Evolutionary conservation across 2,113 vertebrate genomes (phyloP).

Genomic region (Falcunculus frontatus): DNA sequence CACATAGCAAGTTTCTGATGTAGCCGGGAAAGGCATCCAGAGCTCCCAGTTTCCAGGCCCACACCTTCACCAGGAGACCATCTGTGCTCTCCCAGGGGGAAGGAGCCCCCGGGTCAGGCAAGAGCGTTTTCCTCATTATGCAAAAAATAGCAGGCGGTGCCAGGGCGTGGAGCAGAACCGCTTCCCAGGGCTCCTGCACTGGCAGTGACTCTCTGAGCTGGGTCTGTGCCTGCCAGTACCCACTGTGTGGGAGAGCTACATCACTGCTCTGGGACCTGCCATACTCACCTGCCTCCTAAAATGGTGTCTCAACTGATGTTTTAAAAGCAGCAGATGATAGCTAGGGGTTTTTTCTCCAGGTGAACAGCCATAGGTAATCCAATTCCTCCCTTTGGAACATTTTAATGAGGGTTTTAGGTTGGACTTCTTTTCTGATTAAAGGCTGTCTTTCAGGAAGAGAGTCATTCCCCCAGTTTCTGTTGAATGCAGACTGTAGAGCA

Average conservation of each 20-base stretch:
- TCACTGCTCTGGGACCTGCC: not conserved
- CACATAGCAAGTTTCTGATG: slow-evolving; percentile 57
- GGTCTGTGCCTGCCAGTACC: not conserved
- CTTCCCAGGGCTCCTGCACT: not conserved
- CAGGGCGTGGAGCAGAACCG: accelerated
- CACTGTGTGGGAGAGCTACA: not conserved
- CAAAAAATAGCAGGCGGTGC: not conserved
- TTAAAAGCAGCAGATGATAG: not conserved
- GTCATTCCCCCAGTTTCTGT: not conserved
- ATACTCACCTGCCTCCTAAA: not conserved
- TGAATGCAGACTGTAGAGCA: not conserved
- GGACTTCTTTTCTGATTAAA: not conserved
- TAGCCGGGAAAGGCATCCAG: slow-evolving; percentile 49
- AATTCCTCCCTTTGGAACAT: not conserved
- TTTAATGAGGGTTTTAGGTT: not conserved
- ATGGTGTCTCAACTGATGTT: not conserved
- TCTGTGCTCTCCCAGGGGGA: slow-evolving; percentile 26
- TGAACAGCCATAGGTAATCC: not conserved
- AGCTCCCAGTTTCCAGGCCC: slow-evolving; percentile 44
- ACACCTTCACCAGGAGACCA: slow-evolving; percentile 37
- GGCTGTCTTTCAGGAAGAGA: not conserved
- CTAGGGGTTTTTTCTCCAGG: accelerated
- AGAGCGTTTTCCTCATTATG: not conserved
- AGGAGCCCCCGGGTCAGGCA: not conserved
- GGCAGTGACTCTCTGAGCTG: not conserved